Evolutionary conservation across 2,888 invertebrate genomes (phyloP), one percentile per base, ranked within the genome.

Genomic region (Nycteola revayana): DNA sequence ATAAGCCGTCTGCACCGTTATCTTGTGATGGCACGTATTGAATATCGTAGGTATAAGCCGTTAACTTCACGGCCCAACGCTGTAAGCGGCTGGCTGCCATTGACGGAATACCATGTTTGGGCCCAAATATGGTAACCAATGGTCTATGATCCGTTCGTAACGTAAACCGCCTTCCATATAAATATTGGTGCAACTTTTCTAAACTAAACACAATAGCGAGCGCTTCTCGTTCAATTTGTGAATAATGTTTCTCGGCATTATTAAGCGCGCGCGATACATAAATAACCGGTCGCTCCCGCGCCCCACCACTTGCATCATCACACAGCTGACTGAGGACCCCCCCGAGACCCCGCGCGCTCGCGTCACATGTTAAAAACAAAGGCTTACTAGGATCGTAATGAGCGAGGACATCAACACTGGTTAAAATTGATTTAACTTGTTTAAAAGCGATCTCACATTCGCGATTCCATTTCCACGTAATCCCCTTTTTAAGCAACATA

Each of bases 361-460:
- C 26, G 6, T 26, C 26, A 2, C 26, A 26, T 3, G 26, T 26
- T 3, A 26, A 7, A 14, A 26, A n/a, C n/a, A 26, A 14, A 6
- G 25, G 10, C 8, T 11, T 25, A 5, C 7, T 20, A 2, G 17
- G 32, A 3, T 26, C 22, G 7, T 26, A 26, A 26, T 32, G 26
- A n/a, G 14, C 26, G 1, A 25, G 8, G 10, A 32, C 32, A 2
- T 26, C 11, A 0, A 22, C 32, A 18, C 31, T 31, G n/a, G 18
- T 31, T 7, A 31, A 31, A 10, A 31, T 2, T 1, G n/a, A 9
- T 26, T 32, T 32, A 2, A 32, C 14, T 11, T 22, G 21, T 1
- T 22, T 32, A 21, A 32, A 32, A 1, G 32, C 26, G 7, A 9
- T 0, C 14, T 26, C 32, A 32, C 32, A 32, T 1, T 26, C 32